Evolutionary conservation across 1,140 invertebrate species (phyloP), one percentile per base, ranked within the genome.

Genomic region (Drosophila sp.): DNA sequence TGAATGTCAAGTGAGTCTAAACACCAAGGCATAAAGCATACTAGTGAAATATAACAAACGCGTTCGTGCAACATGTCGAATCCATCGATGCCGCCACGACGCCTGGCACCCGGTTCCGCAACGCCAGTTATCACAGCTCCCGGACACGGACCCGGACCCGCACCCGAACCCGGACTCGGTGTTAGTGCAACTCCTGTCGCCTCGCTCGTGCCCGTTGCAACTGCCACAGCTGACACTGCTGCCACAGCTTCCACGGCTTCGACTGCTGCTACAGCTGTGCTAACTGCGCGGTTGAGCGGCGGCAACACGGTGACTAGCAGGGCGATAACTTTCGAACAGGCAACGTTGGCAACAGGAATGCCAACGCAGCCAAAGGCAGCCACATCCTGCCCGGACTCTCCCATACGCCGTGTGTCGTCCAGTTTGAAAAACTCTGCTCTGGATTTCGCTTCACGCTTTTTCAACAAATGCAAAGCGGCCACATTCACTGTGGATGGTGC

Each of bases 401-500:
- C 90, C 34, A 91, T 91, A 45, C 86, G 90, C 0, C 87, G 90
- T 5, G 90, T 91, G 4, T 91, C 90, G 27, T 91, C 90, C 11
- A 91, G 90, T 51, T 58, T 91, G 18, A 89, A 90, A 64, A 91
- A 87, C 48, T 91, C 90, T 0, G 90, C 90, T 16, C 45, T 91
- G 71, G 90, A 89, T 43, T 91, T 92, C 41, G 89, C 89, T 11
- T 89, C 91, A 65, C 94, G 94, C 71, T 89, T 95, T 54, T 95
- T 95, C 92, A 95, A 95, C 92, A 95, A 95, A 91, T 95, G 95
- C 92, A 95, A 95, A 91, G 95, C 95, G 91, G 95, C 95, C 13
- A 96, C 95, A 45, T 96, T 96, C 81, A 95, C 96, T 66, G 93
- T 96, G 87, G 95, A 96, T 92, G 95, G 95, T 77, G 95, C 95